phyloP scores from a whole-genome alignment of 2,113 vertebrate species.

The Lepidothrix coronata region DNA sequence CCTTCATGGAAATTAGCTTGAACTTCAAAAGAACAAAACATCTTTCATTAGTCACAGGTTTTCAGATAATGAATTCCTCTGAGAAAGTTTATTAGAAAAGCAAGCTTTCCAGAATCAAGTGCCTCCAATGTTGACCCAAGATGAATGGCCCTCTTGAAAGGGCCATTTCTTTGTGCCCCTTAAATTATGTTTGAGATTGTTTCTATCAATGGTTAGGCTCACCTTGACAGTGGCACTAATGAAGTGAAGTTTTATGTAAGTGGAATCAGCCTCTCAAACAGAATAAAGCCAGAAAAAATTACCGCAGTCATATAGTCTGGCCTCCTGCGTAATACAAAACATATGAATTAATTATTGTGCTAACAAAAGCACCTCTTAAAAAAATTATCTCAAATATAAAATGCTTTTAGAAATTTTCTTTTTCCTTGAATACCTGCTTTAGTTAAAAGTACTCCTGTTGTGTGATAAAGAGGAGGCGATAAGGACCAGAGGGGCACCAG shows the following conservation, averaged over 20 bases:
- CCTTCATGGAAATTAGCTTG: constrained; percentile 75
- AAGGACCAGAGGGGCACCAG: neutral
- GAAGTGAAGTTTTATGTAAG: neutral
- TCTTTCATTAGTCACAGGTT: constrained; percentile 74
- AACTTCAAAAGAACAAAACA: constrained; percentile 82
- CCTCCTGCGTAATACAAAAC: neutral
- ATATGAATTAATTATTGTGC: neutral
- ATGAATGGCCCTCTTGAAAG: neutral
- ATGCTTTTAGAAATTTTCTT: neutral
- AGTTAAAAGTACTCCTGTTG: neutral
- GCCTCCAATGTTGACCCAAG: neutral
- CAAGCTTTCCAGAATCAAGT: constrained; percentile 27
- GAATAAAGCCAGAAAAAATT: neutral
- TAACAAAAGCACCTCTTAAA: neutral
- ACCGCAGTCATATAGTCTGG: neutral
- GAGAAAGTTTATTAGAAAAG: constrained; percentile 74
- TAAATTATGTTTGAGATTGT: neutral
- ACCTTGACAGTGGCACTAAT: neutral
- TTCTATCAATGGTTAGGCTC: neutral
- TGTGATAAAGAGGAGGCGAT: neutral
- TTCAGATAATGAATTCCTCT: constrained; percentile 79
- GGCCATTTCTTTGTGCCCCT: neutral
- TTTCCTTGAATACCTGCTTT: neutral
- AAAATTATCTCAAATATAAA: neutral
- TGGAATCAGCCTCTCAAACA: neutral